Evolutionary conservation across 1,140 invertebrate species (phyloP), one percentile per base, ranked within the genome.

Genomic region (Drosophila micromelanica): DNA sequence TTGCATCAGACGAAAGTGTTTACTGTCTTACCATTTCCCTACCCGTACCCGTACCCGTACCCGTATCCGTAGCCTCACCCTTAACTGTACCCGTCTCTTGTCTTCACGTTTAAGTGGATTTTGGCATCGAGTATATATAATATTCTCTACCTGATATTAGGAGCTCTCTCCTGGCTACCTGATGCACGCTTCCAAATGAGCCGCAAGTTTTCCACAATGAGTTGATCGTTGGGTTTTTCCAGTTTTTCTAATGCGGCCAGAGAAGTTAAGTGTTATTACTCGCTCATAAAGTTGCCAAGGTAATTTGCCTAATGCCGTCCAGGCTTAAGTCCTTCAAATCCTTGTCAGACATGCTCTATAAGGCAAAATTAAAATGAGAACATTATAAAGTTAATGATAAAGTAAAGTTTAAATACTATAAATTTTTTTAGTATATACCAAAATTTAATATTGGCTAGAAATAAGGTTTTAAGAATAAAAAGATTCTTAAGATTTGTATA

Each of bases 141-240:
- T 9, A 51, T 76, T 20, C 5, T 35, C 70, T 86, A 74, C 73
- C 81, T 86, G 78, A 75, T 65, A 37, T 5, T 27, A 0, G 5
- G 27, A 23, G 0, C 20, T 3, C 2, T 23, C 1, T 40, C 27
- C 48, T 54, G 49, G 20, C 52, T 71, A 64, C 59, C 60, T 64
- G 74, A 54, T 27, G 7, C 42, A 7, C 12, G 13, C 5, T 20
- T 43, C 60, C 45, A 78, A 76, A 78, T 86, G 52, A 78, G 76
- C 82, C 78, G 52, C 84, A 76, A 86, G 87, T 82, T 87, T 82
- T 86, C 82, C 82, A 86, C 84, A 87, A 86, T 86, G 81, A 82
- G 72, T 75, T 72, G 32, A 46, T 45, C 57, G 56, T 46, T 40
- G 68, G 84, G 82, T 78, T 81, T 86, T 86, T 71, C 72, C 78